Percentiles rank a stretch among this genome's conserved stretches.
These are phyloP conservation scores for Falco concolor DNA, from an alignment of 2,797 vertebrate genomes.

Conservation along the genomic window DNA sequence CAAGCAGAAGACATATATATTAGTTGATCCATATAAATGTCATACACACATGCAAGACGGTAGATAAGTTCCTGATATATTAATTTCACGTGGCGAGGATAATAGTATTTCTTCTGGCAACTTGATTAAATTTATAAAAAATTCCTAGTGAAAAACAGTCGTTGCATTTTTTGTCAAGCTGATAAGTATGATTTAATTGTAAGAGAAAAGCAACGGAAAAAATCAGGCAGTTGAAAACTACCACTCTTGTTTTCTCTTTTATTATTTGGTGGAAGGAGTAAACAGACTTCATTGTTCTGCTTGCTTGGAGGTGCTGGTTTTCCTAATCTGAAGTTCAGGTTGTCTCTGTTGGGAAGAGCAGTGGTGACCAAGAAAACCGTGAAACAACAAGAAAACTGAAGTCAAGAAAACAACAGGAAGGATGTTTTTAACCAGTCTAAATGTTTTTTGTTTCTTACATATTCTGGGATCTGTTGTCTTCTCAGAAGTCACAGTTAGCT, in stretches of 20 bases:
- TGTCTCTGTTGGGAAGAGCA: not conserved
- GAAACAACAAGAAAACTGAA: not conserved
- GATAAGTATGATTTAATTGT: not conserved
- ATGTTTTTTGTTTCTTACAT: not conserved
- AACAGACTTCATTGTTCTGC: not conserved
- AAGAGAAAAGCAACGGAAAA: not conserved
- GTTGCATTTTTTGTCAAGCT: not conserved
- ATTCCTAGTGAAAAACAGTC: not conserved
- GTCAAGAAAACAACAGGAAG: not conserved
- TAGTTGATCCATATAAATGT: not conserved
- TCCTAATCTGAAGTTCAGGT: not conserved
- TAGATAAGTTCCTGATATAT: not conserved
- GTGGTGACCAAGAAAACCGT: not conserved
- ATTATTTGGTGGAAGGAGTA: not conserved
- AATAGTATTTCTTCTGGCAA: not conserved
- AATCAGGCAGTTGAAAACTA: not conserved
- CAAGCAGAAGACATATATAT: not conserved
- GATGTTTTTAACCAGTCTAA: not conserved
- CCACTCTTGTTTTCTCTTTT: not conserved
- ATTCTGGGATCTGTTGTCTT: not conserved
- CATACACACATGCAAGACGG: not conserved
- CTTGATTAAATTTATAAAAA: not conserved
- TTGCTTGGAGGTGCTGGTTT: not conserved
- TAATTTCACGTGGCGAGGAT: not conserved
- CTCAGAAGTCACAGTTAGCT: not conserved